A percentile compares a stretch with the other conserved stretches of the same genome.
phyloP scores from a whole-genome alignment of 2,113 vertebrate species.

The Lepisosteus oculatus region DNA sequence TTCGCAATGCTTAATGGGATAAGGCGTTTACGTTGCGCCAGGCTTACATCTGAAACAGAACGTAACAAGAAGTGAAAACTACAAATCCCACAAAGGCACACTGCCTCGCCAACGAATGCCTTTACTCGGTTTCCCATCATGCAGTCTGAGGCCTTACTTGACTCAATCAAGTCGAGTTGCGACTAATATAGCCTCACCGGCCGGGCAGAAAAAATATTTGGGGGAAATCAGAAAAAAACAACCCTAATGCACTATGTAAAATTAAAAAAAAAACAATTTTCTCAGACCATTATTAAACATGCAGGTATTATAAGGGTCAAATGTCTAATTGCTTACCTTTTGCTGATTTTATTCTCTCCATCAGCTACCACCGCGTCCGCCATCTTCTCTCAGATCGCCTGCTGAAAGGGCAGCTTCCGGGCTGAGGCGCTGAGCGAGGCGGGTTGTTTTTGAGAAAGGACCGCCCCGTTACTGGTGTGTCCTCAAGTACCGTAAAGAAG shows the following conservation, averaged over 20 bases:
- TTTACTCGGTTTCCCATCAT: slow-evolving; percentile 14
- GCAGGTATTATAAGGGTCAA: neutral
- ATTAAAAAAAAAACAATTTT: no score
- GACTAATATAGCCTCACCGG: no score
- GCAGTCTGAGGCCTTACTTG: slow-evolving; percentile 25
- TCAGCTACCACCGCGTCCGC: slow-evolving; percentile 56
- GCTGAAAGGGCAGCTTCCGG: slow-evolving; percentile 6
- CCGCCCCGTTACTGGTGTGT: no score
- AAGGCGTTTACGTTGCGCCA: neutral
- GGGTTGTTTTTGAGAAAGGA: no score
- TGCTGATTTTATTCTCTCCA: slow-evolving; percentile 64
- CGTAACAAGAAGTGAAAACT: neutral
- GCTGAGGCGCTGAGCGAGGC: no score
- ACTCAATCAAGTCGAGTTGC: neutral
- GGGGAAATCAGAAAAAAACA: no score
- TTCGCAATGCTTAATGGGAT: neutral
- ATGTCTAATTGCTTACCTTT: slow-evolving; percentile 56
- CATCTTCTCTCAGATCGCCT: slow-evolving; percentile 47
- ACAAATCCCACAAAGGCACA: slow-evolving; percentile 7
- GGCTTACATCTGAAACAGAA: no score
- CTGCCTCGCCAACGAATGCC: neutral
- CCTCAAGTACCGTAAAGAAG: no score
- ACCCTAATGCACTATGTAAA: no score
- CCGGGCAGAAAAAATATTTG: no score
- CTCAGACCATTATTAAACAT: no score